Evolutionary conservation across 2,797 vertebrate genomes (phyloP).

Genomic region (Hemibagrus guttatus): DNA sequence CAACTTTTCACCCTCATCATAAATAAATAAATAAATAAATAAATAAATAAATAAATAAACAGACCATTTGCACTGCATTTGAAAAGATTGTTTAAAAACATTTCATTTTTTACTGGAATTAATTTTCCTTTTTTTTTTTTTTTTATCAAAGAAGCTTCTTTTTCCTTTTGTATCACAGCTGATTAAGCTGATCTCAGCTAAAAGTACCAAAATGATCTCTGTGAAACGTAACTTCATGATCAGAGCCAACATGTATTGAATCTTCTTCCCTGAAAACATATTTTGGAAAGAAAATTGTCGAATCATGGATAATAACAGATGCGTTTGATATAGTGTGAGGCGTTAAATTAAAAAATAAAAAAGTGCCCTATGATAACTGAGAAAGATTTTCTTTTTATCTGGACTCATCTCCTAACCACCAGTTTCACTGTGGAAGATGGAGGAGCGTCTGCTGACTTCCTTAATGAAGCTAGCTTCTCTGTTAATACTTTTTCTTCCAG

Average conservation of each 20-base stretch:
- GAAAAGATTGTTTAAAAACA: neutral
- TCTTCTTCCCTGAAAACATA: neutral
- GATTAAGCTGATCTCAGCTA: neutral
- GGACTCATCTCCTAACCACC: conserved; percentile 2
- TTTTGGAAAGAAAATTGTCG: neutral
- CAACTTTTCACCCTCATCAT: no score
- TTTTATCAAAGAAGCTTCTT: neutral
- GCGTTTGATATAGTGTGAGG: neutral
- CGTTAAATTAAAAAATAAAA: neutral
- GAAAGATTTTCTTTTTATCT: neutral
- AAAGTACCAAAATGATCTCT: no score
- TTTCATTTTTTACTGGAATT: neutral
- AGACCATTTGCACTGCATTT: neutral
- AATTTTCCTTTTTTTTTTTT: neutral
- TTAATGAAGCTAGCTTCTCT: neutral
- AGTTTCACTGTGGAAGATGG: neutral
- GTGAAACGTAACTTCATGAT: neutral
- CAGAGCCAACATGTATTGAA: neutral
- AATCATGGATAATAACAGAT: neutral
- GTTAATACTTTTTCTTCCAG: neutral
- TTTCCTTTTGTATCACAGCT: neutral
- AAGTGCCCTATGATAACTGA: neutral
- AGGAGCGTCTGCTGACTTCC: neutral
- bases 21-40: no score
- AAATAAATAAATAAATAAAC: no score